Base-by-base conservation (phyloP, 2,113 vertebrate genomes). In the Nasalis larvatus region DNA sequence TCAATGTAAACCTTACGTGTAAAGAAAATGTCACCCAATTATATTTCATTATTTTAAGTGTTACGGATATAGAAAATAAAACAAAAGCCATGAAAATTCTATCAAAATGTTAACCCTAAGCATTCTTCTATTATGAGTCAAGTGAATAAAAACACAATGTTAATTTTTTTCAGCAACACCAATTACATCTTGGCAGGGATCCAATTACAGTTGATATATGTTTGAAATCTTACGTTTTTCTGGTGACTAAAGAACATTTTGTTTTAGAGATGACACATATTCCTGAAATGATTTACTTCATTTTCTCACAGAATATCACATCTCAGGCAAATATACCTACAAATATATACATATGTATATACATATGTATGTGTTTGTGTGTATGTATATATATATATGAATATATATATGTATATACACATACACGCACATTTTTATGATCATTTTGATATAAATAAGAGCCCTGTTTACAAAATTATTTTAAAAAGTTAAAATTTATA, bases 1-100 rank as follows among this genome's bases (percentile, higher is more conserved):
- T 90, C 45, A 14, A 13, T 69, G 17, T 37, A 90, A 95, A 56
- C 32, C 49, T 88, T 81, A 40, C 9, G 21, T 81, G 47, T 11
- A 86, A 90, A 74, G 37, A 49, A 96, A 96, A 89, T 89, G 37
- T 42, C 92, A 93, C 32, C 76, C 30, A 96, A 60, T 91, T 93
- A 58, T 52, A 89, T 66, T 81, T 86, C 54, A 47, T 68, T 23
- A 71, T 63, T 54, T 91, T 93, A 66, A 95, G 8, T 40, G 16
- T 58, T 73, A 86, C 5, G 17, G 21, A 40, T 76, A 76, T 35
- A 66, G 25, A 14, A 74, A 92, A 52, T 18, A 56, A 85, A 58
- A 76, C 3, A 85, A 71, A 58, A 94, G 3, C 63, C 17, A 73
- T 2, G 7, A 81, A 74, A 73, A 49, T 54, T 91, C 10, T 83